phyloP scores from a whole-genome alignment of 2,888 invertebrate species.

The Cosmia trapezina region DNA sequence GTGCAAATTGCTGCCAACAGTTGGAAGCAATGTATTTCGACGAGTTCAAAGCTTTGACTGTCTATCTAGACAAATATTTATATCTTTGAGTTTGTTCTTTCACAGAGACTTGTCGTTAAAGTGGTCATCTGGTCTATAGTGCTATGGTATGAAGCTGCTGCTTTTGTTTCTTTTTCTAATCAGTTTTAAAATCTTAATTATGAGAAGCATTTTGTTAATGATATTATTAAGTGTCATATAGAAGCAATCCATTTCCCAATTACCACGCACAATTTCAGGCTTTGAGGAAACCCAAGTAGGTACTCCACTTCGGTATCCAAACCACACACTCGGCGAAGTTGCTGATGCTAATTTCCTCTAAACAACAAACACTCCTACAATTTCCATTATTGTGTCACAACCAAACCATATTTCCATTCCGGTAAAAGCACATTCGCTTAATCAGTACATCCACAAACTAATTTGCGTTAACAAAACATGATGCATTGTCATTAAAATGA shows the following conservation, averaged over 20 bases:
- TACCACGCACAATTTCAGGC: neutral
- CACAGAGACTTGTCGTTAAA: neutral
- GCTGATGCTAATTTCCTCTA: conserved; percentile 4
- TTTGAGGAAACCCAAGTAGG: neutral
- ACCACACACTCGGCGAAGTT: conserved; percentile 7
- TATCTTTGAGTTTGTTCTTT: too few relatives aligned
- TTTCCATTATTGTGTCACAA: conserved; percentile 20
- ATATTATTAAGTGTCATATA: neutral
- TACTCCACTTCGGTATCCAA: conserved; percentile 4
- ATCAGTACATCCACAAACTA: conserved; percentile 48
- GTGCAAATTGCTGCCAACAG: too few relatives aligned
- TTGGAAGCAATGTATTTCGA: too few relatives aligned
- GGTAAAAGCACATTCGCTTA: conserved; percentile 47
- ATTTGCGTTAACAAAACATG: conserved; percentile 58
- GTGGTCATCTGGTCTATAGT: neutral
- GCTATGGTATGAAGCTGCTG: too few relatives aligned
- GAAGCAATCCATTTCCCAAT: neutral
- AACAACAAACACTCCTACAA: conserved; percentile 21
- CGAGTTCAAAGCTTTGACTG: too few relatives aligned
- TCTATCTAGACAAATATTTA: too few relatives aligned
- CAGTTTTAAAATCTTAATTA: neutral
- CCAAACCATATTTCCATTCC: conserved; percentile 39
- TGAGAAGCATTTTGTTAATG: neutral
- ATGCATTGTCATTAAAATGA: conserved; percentile 63
- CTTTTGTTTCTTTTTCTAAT: neutral